Evolutionary conservation across 2,113 vertebrate species (phyloP), one percentile per base, ranked within the genome.

Genomic region (Talpa occidentalis): DNA sequence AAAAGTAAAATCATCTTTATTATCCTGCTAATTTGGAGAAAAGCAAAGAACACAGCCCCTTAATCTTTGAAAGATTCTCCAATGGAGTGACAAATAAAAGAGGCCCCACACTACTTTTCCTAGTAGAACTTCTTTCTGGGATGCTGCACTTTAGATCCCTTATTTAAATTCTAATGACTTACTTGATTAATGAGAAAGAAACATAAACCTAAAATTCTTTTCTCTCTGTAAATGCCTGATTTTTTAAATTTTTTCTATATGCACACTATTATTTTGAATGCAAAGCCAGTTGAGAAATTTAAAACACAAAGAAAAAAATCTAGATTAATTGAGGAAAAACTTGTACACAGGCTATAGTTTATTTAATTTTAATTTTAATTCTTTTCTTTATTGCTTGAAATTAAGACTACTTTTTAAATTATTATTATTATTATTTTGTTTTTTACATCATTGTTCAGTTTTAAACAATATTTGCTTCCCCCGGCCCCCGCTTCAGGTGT

Each of bases 1-100:
- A 98, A 97, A 98, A 97, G 93, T 97, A 98, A 97, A 97, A 94
- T 97, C 97, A 97, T 98, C 97, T 98, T 97, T 97, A 97, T 97
- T 97, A 98, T 98, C 90, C 80, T 93, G 88, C 97, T 97, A 97
- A 98, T 97, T 97, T 96, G 95, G 93, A 94, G 95, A 91, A 91
- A 98, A 96, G 83, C 92, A 0, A 95, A 97, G 90, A 69, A 96
- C 90, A 94, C 44, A 96, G 81, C 90, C 60, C 84, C 19, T 67
- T 92, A 90, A 96, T 97, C 93, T 97, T 96, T 96, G 96, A 98
- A 97, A 97, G 94, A 94, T 52, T 97, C 83, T 98, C 96, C 97
- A 97, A 97, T 97, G 92, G 96, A 95, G 86, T 97, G 96, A 96
- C 96, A 97, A 94, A 97, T 91, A 95, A 98, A 97, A 97, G 95